These are phyloP conservation scores for Xiphorhynchus erythropygius DNA, from an alignment of 2,797 vertebrate genomes.

Conservation along the genomic window DNA sequence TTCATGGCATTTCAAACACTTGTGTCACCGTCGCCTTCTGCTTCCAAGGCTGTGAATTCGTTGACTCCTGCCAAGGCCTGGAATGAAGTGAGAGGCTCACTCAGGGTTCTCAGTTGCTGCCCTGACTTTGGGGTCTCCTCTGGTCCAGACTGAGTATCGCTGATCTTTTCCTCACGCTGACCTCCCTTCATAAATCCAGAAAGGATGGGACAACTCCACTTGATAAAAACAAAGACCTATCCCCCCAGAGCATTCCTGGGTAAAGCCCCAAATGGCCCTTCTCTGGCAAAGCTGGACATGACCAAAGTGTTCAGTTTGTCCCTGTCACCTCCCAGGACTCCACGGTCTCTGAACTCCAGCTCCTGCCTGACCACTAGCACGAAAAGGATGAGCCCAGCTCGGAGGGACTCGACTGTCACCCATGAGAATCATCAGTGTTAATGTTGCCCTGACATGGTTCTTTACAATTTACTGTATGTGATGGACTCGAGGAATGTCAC, in stretches of 20 bases:
- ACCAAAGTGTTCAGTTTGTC: rapidly evolving
- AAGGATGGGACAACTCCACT: rapidly evolving
- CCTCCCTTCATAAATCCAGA: rapidly evolving
- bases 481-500: not conserved
- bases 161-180: not conserved
- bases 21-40: not conserved
- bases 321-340: not conserved
- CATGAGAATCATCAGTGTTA: rapidly evolving
- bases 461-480: slow-evolving; percentile 9
- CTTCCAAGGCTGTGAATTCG: not conserved
- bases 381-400: not conserved
- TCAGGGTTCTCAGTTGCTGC: not conserved
- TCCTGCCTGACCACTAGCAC: rapidly evolving
- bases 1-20: not conserved
- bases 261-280: not conserved
- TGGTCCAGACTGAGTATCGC: not conserved
- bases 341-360: not conserved
- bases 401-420: rapidly evolving
- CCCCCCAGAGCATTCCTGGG: not conserved
- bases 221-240: not conserved
- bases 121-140: not conserved
- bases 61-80: not conserved
- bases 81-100: rapidly evolving
- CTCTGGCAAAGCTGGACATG: not conserved
- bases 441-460: not conserved